phyloP scores from a whole-genome alignment of 1,140 invertebrate species.

The Muscidifurax raptorellus region DNA sequence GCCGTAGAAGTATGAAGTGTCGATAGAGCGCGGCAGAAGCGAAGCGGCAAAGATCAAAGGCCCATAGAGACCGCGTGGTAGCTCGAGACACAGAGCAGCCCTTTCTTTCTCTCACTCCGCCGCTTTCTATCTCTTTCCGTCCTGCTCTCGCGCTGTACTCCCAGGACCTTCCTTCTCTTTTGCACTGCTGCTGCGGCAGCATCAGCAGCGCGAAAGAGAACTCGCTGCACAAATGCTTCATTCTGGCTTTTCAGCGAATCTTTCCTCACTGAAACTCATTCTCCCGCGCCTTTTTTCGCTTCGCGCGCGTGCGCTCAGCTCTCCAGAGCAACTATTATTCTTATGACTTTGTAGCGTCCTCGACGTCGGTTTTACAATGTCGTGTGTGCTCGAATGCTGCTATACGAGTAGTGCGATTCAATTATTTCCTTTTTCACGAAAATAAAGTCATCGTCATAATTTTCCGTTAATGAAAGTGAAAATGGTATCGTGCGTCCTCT shows the following conservation, averaged over 20 bases:
- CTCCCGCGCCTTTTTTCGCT: constrained; percentile 14
- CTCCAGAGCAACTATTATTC: constrained; percentile 26
- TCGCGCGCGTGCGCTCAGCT: not conserved
- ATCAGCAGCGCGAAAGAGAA: not conserved
- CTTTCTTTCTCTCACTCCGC: constrained; percentile 50
- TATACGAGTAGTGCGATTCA: not conserved
- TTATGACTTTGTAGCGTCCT: constrained; percentile 29
- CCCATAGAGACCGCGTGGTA: constrained; percentile 69
- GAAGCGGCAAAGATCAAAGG: constrained; percentile 75
- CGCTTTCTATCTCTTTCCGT: constrained; percentile 44
- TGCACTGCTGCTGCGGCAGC: not conserved
- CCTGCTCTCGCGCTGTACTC: not conserved
- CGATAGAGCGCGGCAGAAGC: constrained; percentile 75
- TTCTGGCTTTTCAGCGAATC: constrained; percentile 42
- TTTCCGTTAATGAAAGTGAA: not conserved
- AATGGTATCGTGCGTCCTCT: not conserved
- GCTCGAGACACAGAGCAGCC: constrained; percentile 60
- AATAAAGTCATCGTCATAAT: no score
- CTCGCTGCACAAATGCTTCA: constrained; percentile 34
- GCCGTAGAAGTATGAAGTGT: constrained; percentile 76
- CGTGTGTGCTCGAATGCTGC: not conserved
- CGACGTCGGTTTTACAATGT: not conserved
- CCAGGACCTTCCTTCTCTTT: not conserved
- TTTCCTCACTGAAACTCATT: constrained; percentile 36
- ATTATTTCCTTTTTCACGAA: not conserved